These are phyloP conservation scores for Sula dactylatra DNA, from an alignment of 2,113 vertebrate species.

Conservation along the genomic window DNA sequence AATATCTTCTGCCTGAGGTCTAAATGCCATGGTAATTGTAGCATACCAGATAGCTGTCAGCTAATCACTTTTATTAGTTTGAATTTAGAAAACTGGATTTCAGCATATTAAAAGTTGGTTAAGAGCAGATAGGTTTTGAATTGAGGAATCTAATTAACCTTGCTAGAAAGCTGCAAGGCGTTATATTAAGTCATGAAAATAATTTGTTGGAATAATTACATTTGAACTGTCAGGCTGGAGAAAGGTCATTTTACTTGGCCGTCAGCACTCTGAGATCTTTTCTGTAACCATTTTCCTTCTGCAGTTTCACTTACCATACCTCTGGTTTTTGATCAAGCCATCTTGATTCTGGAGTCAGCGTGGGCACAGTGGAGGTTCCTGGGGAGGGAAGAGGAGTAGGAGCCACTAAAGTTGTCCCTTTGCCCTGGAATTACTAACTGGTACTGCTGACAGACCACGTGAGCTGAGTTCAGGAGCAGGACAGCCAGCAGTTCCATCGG, in stretches of 20 bases:
- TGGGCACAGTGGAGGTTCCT: neutral
- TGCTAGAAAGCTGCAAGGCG: constrained; percentile 69
- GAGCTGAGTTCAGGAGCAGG: neutral
- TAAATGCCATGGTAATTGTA: constrained; percentile 50
- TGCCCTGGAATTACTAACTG: neutral
- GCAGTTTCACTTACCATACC: neutral
- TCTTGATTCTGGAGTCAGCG: neutral
- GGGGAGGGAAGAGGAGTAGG: neutral
- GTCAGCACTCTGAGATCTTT: neutral
- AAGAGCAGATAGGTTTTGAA: constrained; percentile 70
- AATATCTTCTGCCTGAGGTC: constrained; percentile 46
- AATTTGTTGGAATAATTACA: constrained; percentile 73
- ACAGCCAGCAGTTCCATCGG: neutral
- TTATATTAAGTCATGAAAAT: constrained; percentile 72
- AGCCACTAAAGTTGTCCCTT: neutral
- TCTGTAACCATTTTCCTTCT: neutral
- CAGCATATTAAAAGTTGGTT: constrained; percentile 69
- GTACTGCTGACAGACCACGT: neutral
- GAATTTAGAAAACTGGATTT: constrained; percentile 71
- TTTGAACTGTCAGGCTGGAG: constrained; percentile 56
- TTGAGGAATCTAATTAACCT: constrained; percentile 73
- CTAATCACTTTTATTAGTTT: constrained; percentile 74
- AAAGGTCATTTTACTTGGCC: constrained; percentile 57
- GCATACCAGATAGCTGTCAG: constrained; percentile 62
- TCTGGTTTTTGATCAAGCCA: neutral